These are phyloP conservation scores for Prostheceraeus crozeri DNA, from an alignment of 2,888 invertebrate genomes.

Conservation along the genomic window DNA sequence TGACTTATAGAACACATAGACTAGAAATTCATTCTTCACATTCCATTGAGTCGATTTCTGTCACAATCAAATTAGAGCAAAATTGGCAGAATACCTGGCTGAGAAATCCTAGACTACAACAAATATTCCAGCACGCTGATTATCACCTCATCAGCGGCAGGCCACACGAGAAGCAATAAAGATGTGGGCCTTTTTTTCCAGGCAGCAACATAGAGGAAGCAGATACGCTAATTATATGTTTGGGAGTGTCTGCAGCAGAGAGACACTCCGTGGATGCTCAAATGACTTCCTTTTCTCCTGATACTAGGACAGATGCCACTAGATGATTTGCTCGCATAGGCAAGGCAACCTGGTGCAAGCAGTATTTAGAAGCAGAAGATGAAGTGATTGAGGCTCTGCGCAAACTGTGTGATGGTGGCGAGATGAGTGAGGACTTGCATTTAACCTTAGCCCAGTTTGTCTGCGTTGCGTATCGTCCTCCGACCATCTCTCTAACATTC, in stretches of 20 bases:
- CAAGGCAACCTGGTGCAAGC: conserved; percentile 37
- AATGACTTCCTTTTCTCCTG: conserved; percentile 18
- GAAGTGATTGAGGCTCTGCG: conserved; percentile 2
- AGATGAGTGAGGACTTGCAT: conserved; percentile 3
- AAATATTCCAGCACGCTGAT: conserved; percentile 23
- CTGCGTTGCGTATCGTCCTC: conserved; percentile 30
- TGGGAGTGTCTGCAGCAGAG: conserved; percentile 22
- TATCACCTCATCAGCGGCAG: conserved; percentile 35
- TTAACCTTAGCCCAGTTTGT: conserved; percentile 13
- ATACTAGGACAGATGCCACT: conserved; percentile 35
- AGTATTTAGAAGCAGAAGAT: not conserved
- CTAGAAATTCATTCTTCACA: too few relatives aligned
- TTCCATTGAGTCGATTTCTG: conserved; percentile 36
- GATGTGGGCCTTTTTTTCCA: not conserved
- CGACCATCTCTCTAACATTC: conserved; percentile 27
- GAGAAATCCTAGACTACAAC: conserved; percentile 36
- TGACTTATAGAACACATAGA: too few relatives aligned
- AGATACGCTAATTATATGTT: conserved; percentile 17
- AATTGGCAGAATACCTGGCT: conserved; percentile 35
- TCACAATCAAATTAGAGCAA: conserved; percentile 37
- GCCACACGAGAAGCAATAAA: conserved; percentile 34
- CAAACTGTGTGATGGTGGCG: not conserved
- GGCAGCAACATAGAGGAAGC: conserved; percentile 30
- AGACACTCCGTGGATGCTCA: conserved; percentile 24
- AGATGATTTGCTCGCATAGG: conserved; percentile 34